Percentiles rank a stretch among this genome's conserved stretches.
These are phyloP conservation scores for Ploceus nigricollis DNA, from an alignment of 2,113 vertebrate genomes.

Conservation along the genomic window DNA sequence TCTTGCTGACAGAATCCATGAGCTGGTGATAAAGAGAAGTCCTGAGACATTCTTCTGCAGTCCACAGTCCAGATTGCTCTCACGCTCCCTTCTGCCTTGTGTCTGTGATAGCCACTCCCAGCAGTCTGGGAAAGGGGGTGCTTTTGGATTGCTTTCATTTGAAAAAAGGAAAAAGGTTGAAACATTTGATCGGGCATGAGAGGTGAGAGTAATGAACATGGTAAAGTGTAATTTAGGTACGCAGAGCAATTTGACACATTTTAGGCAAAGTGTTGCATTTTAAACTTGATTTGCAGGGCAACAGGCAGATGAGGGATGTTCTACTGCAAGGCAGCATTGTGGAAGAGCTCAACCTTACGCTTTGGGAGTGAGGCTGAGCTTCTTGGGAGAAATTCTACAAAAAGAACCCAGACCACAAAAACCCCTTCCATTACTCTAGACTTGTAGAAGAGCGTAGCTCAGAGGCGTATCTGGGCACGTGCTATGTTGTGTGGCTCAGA, in stretches of 20 bases:
- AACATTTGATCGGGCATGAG: not conserved
- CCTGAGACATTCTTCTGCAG: not conserved
- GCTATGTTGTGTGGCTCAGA: not conserved
- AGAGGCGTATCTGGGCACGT: not conserved
- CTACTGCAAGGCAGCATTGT: rapidly evolving
- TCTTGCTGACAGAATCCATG: not conserved
- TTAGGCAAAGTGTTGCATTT: not conserved
- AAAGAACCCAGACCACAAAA: not conserved
- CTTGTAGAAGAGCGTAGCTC: not conserved
- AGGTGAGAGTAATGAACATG: not conserved
- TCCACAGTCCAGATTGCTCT: not conserved
- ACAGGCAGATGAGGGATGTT: not conserved
- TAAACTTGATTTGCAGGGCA: not conserved
- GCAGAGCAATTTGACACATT: not conserved
- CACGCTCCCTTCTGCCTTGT: not conserved
- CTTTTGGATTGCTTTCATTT: not conserved
- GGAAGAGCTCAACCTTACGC: rapidly evolving
- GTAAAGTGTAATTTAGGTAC: not conserved
- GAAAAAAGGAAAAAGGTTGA: not conserved
- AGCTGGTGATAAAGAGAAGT: conserved; percentile 5
- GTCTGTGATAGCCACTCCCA: not conserved
- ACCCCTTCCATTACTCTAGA: rapidly evolving
- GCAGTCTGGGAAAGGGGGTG: not conserved
- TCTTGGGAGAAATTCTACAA: not conserved
- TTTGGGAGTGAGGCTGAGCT: not conserved